These are phyloP conservation scores for Rhodeus uyekii DNA, from an alignment of 2,797 vertebrate genomes.

Conservation along the genomic window DNA sequence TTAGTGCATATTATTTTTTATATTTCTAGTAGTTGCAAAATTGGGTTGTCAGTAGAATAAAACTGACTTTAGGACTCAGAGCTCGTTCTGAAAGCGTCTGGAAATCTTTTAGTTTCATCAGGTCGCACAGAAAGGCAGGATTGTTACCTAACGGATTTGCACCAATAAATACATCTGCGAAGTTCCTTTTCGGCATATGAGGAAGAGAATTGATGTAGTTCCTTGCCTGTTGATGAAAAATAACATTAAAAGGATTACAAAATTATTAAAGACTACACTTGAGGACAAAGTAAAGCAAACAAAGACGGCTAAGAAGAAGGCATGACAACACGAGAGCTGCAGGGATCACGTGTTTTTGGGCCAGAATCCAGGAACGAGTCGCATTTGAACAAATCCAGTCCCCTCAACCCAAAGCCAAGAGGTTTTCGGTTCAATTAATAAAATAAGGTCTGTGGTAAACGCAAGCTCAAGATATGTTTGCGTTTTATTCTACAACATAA, in stretches of 20 bases:
- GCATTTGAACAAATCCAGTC: not conserved
- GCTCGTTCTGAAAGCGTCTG: not conserved
- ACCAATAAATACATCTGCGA: constrained; percentile 96
- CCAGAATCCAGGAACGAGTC: not conserved
- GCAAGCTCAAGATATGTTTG: not conserved
- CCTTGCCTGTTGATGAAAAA: constrained; percentile 81
- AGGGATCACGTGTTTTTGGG: not conserved
- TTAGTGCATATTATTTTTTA: not conserved
- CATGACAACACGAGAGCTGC: not conserved
- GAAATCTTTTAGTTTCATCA: not conserved
- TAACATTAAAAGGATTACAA: not conserved
- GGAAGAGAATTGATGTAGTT: constrained; percentile 97
- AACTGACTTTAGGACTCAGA: not conserved
- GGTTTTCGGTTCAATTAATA: not conserved
- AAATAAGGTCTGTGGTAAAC: not conserved
- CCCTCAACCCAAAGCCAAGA: not conserved
- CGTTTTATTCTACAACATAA: not conserved
- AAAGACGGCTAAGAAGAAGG: not conserved
- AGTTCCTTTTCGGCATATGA: constrained; percentile 97
- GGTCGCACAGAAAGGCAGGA: not conserved
- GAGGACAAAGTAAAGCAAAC: not conserved
- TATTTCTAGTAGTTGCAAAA: not conserved
- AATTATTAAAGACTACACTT: not conserved
- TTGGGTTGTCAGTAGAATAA: not conserved
- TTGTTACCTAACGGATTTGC: constrained; percentile 93